Evolutionary conservation across 1,140 invertebrate species (phyloP).

Genomic region (Uloborus diversus): DNA sequence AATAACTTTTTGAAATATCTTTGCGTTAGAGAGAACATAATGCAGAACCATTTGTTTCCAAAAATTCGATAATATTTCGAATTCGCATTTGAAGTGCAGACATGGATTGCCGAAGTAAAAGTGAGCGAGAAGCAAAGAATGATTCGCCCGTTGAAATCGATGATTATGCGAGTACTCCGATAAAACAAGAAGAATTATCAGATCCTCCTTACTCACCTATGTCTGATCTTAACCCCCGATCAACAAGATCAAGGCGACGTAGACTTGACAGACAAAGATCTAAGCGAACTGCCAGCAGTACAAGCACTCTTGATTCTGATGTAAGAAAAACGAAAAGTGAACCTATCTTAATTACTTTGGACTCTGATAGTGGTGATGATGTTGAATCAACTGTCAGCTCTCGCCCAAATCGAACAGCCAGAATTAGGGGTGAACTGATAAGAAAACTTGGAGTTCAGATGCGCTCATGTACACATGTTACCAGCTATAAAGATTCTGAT

Average conservation of each 20-base stretch:
- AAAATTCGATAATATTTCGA: too few species aligned
- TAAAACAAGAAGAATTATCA: constrained; percentile 2
- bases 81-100: too few species aligned
- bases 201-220: constrained; percentile 28
- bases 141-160: too few species aligned
- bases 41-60: too few species aligned
- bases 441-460: not conserved
- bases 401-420: constrained; percentile 18
- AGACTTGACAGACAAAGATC: not conserved
- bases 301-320: constrained; percentile 24
- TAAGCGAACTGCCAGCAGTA: not conserved
- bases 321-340: constrained; percentile 34
- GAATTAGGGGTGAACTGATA: constrained; percentile 20
- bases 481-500: not conserved
- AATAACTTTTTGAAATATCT: too few species aligned
- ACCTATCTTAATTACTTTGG: constrained; percentile 36
- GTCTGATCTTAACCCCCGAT: constrained; percentile 38
- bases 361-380: constrained; percentile 48
- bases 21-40: too few species aligned
- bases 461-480: not conserved
- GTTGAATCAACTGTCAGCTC: not conserved
- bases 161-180: too few species aligned
- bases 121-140: too few species aligned
- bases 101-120: too few species aligned
- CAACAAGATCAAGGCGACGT: not conserved